A percentile compares a stretch with the other conserved stretches of the same genome.
Evolutionary conservation across 2,113 vertebrate genomes (phyloP).

Genomic region (Osmerus mordax): DNA sequence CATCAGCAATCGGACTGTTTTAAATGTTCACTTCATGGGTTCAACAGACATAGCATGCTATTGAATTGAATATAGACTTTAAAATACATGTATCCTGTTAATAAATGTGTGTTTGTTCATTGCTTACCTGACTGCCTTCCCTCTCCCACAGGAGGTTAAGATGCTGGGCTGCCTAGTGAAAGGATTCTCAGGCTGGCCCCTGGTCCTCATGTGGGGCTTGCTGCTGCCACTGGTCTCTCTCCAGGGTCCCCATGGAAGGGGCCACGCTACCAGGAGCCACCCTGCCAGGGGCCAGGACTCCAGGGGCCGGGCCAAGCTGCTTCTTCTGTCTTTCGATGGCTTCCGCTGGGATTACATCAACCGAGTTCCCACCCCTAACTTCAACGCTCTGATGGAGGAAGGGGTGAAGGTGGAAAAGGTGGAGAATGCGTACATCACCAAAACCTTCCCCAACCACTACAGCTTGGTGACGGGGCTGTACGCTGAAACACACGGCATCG

Average conservation of each 20-base stretch:
- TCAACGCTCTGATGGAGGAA: slow-evolving; percentile 69
- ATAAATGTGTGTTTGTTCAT: not conserved
- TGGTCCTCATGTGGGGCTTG: slow-evolving; percentile 40
- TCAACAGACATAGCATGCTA: not conserved
- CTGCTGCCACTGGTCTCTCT: slow-evolving; percentile 43
- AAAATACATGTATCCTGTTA: not conserved
- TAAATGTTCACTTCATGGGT: too few species aligned
- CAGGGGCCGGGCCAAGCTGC: slow-evolving; percentile 65
- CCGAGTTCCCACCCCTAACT: slow-evolving; percentile 77
- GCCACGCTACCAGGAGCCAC: not conserved
- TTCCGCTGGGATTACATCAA: slow-evolving; percentile 91
- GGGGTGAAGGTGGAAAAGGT: slow-evolving; percentile 80
- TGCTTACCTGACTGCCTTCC: not conserved
- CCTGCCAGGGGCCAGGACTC: not conserved
- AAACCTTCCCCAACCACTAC: slow-evolving; percentile 90
- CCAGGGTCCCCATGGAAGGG: slow-evolving; percentile 10
- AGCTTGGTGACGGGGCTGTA: slow-evolving; percentile 87
- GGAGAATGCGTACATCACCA: slow-evolving; percentile 82
- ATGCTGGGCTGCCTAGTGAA: slow-evolving; percentile 40
- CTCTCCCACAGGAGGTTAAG: slow-evolving; percentile 19
- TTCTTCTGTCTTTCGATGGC: slow-evolving; percentile 89
- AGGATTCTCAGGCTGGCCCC: slow-evolving; percentile 39
- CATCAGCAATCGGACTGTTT: too few species aligned
- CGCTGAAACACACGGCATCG: slow-evolving; percentile 83
- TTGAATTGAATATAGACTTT: not conserved